Evolutionary conservation across 2,888 invertebrate genomes (phyloP), one percentile per base, ranked within the genome.

Genomic region (Tipula helvola): DNA sequence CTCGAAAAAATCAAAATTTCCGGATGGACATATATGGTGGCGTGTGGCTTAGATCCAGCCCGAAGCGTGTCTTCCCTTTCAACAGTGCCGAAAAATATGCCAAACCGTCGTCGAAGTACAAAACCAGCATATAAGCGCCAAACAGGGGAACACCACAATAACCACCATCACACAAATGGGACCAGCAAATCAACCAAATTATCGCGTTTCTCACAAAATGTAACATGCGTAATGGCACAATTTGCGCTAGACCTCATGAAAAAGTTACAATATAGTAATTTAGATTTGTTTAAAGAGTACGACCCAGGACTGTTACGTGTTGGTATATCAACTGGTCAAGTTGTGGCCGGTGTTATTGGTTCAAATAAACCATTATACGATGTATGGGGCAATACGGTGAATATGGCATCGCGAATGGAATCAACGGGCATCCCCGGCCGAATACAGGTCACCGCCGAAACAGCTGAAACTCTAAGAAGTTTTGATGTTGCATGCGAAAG

Each of bases 1-100:
- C 95, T 99, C 8, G 99, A 99, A 91, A 99, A 99, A 92, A 99
- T 99, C 47, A 99, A 99, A 93, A 96, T 99, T 87, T 97, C 98
- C 85, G 98, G 97, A 87, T 97, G 97, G 93, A 98, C 98, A 0
- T 99, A 98, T 89, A 98, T 99, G 98, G 98, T 98, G 1, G 98
- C 98, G 0, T 97, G 97, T 89, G 99, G 99, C 0, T 92, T 99
- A 86, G 96, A 96, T 89, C 95, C 96, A 0, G 95, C 94, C 42
- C 93, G 95, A 86, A 93, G 95, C 87, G 93, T 94, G 89, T 94
- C 95, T 2, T 91, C 92, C 2, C 7, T 28, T 47, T 86, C 86
- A 8, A 2, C 52, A 16, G 71, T 12, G 4, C 28, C 28, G 28
- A 28, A 28, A 28, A 28, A 1, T 28, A 1, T 0, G 91, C 0